phyloP scores from a whole-genome alignment of 2,797 vertebrate genomes.

The Ciconia nigra region DNA sequence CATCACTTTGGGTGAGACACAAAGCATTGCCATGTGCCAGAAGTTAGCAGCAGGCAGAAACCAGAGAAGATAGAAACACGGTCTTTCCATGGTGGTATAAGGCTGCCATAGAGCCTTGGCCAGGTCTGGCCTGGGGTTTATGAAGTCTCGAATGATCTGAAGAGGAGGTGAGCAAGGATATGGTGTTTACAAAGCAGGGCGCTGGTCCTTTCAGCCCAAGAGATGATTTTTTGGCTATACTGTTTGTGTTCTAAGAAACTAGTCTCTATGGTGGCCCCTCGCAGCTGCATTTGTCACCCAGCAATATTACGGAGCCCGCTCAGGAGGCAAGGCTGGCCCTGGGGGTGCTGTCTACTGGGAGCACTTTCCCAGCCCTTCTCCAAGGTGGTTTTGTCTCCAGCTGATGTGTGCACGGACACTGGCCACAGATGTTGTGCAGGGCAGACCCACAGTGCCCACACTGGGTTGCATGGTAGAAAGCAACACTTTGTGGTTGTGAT shows the following conservation, averaged over 20 bases:
- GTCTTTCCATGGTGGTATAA: background rate
- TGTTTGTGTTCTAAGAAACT: background rate
- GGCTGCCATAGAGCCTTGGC: background rate
- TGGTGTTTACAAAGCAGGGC: background rate
- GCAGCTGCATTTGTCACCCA: background rate
- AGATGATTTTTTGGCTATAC: background rate
- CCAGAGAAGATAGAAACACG: background rate
- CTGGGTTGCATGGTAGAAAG: background rate
- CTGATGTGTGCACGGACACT: background rate
- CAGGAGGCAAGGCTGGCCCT: background rate
- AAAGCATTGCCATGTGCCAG: background rate
- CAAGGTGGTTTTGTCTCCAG: background rate
- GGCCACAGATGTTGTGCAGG: too few species aligned
- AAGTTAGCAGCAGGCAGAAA: background rate
- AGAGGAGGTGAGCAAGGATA: background rate
- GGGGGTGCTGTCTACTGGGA: background rate
- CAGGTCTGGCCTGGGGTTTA: background rate
- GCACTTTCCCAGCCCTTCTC: background rate
- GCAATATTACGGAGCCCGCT: background rate
- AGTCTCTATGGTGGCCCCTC: rapidly evolving
- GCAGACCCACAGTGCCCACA: rapidly evolving
- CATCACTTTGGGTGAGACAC: background rate
- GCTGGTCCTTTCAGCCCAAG: background rate
- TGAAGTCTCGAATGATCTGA: rapidly evolving
- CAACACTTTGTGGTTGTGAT: background rate